Evolutionary conservation across 2,888 invertebrate genomes (phyloP), one percentile per base, ranked within the genome.

Genomic region (Lissonota sp.): DNA sequence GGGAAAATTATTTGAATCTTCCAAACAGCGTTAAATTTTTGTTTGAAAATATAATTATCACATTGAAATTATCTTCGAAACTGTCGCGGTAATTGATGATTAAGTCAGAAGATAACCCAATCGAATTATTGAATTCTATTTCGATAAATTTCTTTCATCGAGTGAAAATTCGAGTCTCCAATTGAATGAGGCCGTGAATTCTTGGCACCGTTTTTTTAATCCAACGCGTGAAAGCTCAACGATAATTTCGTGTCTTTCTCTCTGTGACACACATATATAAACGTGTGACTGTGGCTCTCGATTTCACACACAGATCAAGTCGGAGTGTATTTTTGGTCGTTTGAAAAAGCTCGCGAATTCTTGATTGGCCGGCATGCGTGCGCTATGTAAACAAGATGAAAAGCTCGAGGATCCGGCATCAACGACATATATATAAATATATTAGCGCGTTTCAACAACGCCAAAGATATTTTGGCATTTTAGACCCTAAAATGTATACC

Each of bases 351-450:
- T 53, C 49, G 40, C 12, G 67, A 67, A 75, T 75, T 75, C 75
- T 60, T 51, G 64, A 74, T 58, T 16, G 49, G 46, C 37, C 57
- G 57, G 49, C 37, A 66, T 66, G 58, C 66, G 40, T 39, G 64
- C 40, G 42, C 51, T 37, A 64, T 67, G 66, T 75, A 75, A 75
- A 75, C 74, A 75, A 67, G 63, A 44, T 44, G n/a, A n/a, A 26
- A 58, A 39, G 10, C 58, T 39, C 37, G 58, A 58, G 39, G 39
- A 58, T 58, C 12, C 58, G 39, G 8, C 40, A 5, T 58, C n/a
- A 6, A n/a, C 58, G 26, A 26, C 26, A 26, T 3, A 26, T 2
- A 26, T 26, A 26, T 26, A 26, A 26, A 26, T 26, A 26, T 26
- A 26, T 26, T 26, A 4, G 3, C 12, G 4, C 6, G 39, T 12